Base-by-base conservation (phyloP, 2,113 vertebrate genomes). In the Candoia aspera region DNA sequence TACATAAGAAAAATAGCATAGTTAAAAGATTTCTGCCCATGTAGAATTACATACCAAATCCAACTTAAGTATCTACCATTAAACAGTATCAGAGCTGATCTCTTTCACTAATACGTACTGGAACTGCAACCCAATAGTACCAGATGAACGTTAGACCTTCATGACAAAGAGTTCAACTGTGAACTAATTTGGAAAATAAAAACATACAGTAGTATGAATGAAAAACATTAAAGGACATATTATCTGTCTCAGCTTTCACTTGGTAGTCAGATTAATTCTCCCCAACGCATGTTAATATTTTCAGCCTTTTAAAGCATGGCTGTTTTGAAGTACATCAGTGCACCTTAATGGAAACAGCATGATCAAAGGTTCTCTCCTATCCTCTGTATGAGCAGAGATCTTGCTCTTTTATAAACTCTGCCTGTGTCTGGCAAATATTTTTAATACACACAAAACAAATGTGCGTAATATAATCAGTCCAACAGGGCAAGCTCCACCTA, bases 1-100 rank as follows among this genome's bases (percentile, higher is more conserved):
- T 99, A 95, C 55, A 97, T 96, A 59, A 93, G 24, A 92, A 12
- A 88, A 84, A 93, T 46, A 60, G 42, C 92, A 92, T 94, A 0
- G 59, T 29, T 88, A 84, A 60, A 88, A 13, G 87, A 3, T 19
- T 93, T 85, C 94, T 87, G 33, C 0, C 0, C 83, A 92, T 93
- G 84, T 37, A 93, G 26, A 29, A 88, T 59, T 54, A 86, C n/a
- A 92, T 0, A 6, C 0, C 60, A 49, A 92, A 62, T 55, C 46
- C 49, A 87, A 2, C 90, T 92, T 53, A 46, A 91, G 11, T 12
- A 3, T 60, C 88, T 60, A 64, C 53, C 17, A 89, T 6, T 62
- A 79, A 37, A 88, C 91, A 89, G 24, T 59, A 54, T 91, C 6
- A 86, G 19, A 86, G 23, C 46, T 64, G 33, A 86, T 68, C 46